Base-by-base conservation (phyloP, 1,140 invertebrate genomes). In the Brachionus sp. region DNA sequence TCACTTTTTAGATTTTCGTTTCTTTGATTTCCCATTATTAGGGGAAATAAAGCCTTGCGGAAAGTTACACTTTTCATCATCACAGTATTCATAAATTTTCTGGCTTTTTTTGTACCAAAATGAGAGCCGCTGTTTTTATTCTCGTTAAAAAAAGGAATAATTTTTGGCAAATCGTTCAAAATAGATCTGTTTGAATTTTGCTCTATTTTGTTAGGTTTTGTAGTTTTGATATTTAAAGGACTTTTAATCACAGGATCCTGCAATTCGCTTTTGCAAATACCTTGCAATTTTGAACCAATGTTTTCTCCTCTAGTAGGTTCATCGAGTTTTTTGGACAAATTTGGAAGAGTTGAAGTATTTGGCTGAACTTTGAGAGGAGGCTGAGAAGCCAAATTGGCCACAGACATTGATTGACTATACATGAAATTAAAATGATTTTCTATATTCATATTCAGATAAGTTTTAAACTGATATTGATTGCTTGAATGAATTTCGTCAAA, bases 391-490 rank as follows among this genome's bases (percentile, higher is more conserved):
- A 46, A 75, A 75, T 75, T 75, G 12, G 33, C 66, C 66, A 70
- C 33, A 16, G 66, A 70, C 66, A 70, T 70, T 16, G 66, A 70
- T 39, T 70, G 66, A 33, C 19, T 50, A 13, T 57, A 57, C 44
- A 78, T 53, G n/a, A 62, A 78, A 39, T 80, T 57, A 23, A 80
- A 66, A 80, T 80, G 77, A 37, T 44, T 80, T 25, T 80, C 77
- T 9, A 80, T 80, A 44, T 80, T 80, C 50, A 66, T 42, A 35
- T 80, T 80, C 12, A 80, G n/a, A 44, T 62, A 80, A 29, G 37
- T 80, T 66, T 80, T 80, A 44, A 80, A 80, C 42, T 80, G 46
- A 62, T 80, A 29, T 44, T 80, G 77, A 66, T 44, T 80, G 39
- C 25, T 80, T 19, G 25, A 57, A 25, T 80, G 10, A 29, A 80